Conservation (phyloP, 2,888 invertebrate genomes). For the Villa cingulata region DNA sequence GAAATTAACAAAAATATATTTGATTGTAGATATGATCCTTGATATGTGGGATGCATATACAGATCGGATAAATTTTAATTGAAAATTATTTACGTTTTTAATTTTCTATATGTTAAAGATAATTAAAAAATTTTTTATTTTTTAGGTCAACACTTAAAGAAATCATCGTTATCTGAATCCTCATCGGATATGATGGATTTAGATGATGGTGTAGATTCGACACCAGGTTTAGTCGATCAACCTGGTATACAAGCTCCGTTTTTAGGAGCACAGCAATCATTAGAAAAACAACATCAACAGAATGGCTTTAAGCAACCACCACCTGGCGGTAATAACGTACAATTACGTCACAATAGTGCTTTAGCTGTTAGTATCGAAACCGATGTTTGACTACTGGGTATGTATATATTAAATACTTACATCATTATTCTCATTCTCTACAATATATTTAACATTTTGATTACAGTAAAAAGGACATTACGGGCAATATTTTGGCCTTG, state of each 20-base stretch:
- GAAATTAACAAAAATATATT: too few relatives aligned
- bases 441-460: conserved; percentile 4
- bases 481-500: conserved; percentile 37
- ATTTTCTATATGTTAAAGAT: too few relatives aligned
- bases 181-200: conserved; percentile 88
- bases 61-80: neutral
- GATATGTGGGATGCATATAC: too few relatives aligned
- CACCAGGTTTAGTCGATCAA: conserved; percentile 36
- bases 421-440: too few relatives aligned
- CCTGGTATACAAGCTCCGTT: conserved; percentile 37
- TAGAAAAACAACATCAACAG: conserved; percentile 29
- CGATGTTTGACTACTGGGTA: conserved; percentile 91
- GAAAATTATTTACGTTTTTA: neutral
- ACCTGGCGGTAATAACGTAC: conserved; percentile 45
- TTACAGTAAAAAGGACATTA: conserved; percentile 34
- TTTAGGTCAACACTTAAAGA: conserved; percentile 78
- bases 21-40: too few relatives aligned
- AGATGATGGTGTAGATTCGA: conserved; percentile 62
- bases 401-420: conserved; percentile 31
- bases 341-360: conserved; percentile 66
- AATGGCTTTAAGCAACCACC: conserved; percentile 28
- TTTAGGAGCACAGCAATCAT: conserved; percentile 34
- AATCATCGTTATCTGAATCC: conserved; percentile 74
- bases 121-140: too few relatives aligned
- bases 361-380: conserved; percentile 84